Evolutionary conservation across 2,888 invertebrate genomes (phyloP).

Genomic region (Auanema freiburgensis): DNA sequence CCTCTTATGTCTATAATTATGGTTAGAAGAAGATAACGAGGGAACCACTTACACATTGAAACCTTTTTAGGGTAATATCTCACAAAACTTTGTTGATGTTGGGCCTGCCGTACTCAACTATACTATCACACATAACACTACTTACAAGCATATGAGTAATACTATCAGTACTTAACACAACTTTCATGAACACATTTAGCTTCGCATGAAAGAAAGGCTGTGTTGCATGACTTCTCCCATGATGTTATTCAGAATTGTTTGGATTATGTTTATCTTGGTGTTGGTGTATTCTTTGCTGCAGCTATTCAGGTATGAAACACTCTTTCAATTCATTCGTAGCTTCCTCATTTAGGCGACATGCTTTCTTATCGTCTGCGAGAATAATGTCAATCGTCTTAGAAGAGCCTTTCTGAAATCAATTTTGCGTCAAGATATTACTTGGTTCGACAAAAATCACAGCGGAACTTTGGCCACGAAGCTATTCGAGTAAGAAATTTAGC

Average conservation of each 20-base stretch:
- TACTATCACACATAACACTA: slow-evolving; percentile 9
- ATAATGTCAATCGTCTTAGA: slow-evolving; percentile 67
- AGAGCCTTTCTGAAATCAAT: slow-evolving; percentile 64
- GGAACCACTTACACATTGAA: background rate
- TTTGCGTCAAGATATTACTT: slow-evolving; percentile 65
- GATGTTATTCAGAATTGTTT: slow-evolving; percentile 44
- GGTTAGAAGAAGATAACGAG: slow-evolving; percentile 26
- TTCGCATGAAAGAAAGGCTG: background rate
- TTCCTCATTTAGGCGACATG: slow-evolving; percentile 60
- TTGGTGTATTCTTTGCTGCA: slow-evolving; percentile 42
- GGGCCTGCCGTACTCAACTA: slow-evolving; percentile 15
- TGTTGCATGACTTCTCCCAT: slow-evolving; percentile 26
- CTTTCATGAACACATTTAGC: background rate
- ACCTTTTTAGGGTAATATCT: slow-evolving; percentile 38
- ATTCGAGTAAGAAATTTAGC: slow-evolving; percentile 66
- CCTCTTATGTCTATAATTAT: slow-evolving; percentile 57
- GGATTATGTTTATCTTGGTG: slow-evolving; percentile 46
- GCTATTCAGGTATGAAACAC: slow-evolving; percentile 36
- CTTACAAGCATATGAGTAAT: slow-evolving; percentile 7
- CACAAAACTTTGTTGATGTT: slow-evolving; percentile 43
- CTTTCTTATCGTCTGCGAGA: slow-evolving; percentile 66
- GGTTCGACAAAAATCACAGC: slow-evolving; percentile 66
- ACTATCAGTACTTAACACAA: background rate
- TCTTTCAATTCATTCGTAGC: background rate
- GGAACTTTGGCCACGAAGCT: slow-evolving; percentile 68